Evolutionary conservation across 1,140 invertebrate genomes (phyloP), one percentile per base, ranked within the genome.

Genomic region (Paracyclopina nana): DNA sequence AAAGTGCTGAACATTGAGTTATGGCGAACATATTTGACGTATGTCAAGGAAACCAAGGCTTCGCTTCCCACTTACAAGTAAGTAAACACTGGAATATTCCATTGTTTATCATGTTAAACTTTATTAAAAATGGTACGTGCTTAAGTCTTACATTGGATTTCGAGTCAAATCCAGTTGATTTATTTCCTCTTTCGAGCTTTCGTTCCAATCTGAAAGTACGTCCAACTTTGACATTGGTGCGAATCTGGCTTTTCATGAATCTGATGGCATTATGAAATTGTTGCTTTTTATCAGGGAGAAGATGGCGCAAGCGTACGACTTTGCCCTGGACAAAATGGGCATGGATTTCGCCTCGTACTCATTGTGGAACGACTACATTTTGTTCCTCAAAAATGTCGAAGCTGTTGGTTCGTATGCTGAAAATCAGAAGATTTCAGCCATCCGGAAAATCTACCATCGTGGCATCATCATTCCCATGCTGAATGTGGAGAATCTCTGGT

Each of bases 241-340:
- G n/a, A n/a, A n/a, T n/a, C n/a, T n/a, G n/a, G n/a, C n/a, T n/a
- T n/a, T n/a, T n/a, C n/a, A n/a, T n/a, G n/a, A n/a, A n/a, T n/a
- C n/a, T n/a, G n/a, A n/a, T n/a, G n/a, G n/a, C n/a, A n/a, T n/a
- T n/a, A n/a, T n/a, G n/a, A n/a, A n/a, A n/a, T n/a, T n/a, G n/a
- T n/a, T n/a, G n/a, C n/a, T n/a, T n/a, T n/a, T n/a, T 9, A 31
- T 9, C 64, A 94, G 91, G 61, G 92, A 98, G 65, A 98, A 96
- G 71, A 94, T 98, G 84, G 91, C 91, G 0, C 88, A 99, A 67
- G 92, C 94, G 0, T 99, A 96, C 63, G 94, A 98, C 66, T 98
- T 97, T 71, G 92, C 95, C 0, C 65, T 98, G 50, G 94, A 98
- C 53, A 97, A 97, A 68, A 96, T 99, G 59, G 95, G 95, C 1